phyloP scores from a whole-genome alignment of 1,140 invertebrate species.

The Phthorimaea operculella region DNA sequence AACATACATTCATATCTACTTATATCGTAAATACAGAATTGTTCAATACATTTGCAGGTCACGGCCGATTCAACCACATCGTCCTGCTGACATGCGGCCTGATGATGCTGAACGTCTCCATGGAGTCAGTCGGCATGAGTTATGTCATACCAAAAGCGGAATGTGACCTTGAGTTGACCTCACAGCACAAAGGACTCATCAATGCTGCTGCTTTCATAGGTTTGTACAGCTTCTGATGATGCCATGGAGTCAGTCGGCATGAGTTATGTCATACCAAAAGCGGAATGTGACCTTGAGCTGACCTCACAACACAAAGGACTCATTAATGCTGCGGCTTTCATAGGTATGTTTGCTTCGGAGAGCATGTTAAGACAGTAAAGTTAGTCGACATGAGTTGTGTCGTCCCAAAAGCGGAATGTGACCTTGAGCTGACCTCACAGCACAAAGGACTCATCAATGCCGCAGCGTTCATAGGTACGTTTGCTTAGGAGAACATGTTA shows the following conservation, averaged over 20 bases:
- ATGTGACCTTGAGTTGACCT: slow-evolving; percentile 69
- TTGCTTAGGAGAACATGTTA: too few relatives aligned
- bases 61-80: slow-evolving; percentile 64
- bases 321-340: slow-evolving; percentile 68
- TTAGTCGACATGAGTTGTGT: slow-evolving; percentile 70
- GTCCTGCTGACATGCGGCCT: slow-evolving; percentile 61
- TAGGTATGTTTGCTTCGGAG: slow-evolving; percentile 62
- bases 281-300: slow-evolving; percentile 70
- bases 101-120: slow-evolving; percentile 65
- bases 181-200: slow-evolving; percentile 68
- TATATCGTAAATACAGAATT: too few relatives aligned
- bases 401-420: slow-evolving; percentile 71
- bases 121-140: slow-evolving; percentile 68
- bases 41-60: slow-evolving; percentile 45
- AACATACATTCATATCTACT: too few relatives aligned
- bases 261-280: slow-evolving; percentile 72
- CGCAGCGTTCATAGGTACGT: slow-evolving; percentile 17
- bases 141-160: slow-evolving; percentile 72
- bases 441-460: slow-evolving; percentile 70
- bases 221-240: slow-evolving; percentile 18
- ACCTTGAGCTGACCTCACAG: slow-evolving; percentile 65
- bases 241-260: slow-evolving; percentile 36
- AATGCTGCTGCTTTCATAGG: slow-evolving; percentile 69
- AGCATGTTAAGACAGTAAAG: slow-evolving; percentile 42
- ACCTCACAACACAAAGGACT: slow-evolving; percentile 68